These are phyloP conservation scores for Engraulis encrasicolus DNA, from an alignment of 2,113 vertebrate genomes.

Conservation along the genomic window DNA sequence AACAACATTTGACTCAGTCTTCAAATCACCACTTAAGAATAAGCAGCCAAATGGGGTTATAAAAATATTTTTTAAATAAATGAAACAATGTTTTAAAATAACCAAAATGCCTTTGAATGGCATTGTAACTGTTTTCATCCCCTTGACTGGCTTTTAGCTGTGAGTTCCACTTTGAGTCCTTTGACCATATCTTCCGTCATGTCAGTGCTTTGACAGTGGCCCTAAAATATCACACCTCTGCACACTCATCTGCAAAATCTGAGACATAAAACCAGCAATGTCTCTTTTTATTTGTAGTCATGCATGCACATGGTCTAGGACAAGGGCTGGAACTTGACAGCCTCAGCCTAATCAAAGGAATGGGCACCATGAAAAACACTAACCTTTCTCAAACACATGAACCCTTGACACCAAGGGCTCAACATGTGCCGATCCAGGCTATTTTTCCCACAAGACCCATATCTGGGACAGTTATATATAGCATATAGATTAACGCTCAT, in stretches of 20 bases:
- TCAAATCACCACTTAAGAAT: slow-evolving; percentile 62
- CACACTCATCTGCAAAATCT: neutral
- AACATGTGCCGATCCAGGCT: slow-evolving; percentile 27
- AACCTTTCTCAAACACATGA: slow-evolving; percentile 37
- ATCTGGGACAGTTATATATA: slow-evolving; percentile 31
- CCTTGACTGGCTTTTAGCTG: slow-evolving; percentile 52
- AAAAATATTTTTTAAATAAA: slow-evolving; percentile 48
- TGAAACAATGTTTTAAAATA: slow-evolving; percentile 33
- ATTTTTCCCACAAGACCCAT: slow-evolving; percentile 37
- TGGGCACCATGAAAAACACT: slow-evolving; percentile 43
- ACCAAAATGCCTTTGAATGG: slow-evolving; percentile 54
- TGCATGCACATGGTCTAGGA: neutral
- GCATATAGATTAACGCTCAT: slow-evolving; percentile 28
- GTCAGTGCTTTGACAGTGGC: neutral
- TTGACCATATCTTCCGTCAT: neutral
- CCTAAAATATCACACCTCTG: neutral
- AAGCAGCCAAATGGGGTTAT: slow-evolving; percentile 57
- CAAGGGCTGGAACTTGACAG: slow-evolving; percentile 23
- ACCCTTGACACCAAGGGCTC: slow-evolving; percentile 16
- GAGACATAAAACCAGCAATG: slow-evolving; percentile 11
- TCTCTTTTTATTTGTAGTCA: neutral
- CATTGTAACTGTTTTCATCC: slow-evolving; percentile 49
- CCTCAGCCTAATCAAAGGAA: slow-evolving; percentile 50
- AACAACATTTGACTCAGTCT: slow-evolving; percentile 53
- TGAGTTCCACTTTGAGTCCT: slow-evolving; percentile 31